Evolutionary conservation across 1,140 invertebrate species (phyloP).

Genomic region (Drosophila parvula): DNA sequence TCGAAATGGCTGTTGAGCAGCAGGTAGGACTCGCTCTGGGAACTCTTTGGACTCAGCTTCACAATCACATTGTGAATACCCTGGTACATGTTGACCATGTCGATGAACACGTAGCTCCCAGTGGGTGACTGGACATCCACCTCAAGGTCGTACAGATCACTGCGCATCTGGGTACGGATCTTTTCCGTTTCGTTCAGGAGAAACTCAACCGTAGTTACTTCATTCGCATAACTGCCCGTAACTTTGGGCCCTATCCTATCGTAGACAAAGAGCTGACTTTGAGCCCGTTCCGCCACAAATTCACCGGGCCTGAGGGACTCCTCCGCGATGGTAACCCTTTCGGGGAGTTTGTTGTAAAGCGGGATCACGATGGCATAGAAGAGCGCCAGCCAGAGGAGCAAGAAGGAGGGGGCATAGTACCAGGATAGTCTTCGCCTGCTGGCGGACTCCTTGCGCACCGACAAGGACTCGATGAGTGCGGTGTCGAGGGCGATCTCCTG

Average conservation of each 20-base stretch:
- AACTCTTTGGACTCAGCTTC: conserved; percentile 86
- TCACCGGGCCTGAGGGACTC: conserved; percentile 39
- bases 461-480: conserved; percentile 19
- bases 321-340: conserved; percentile 47
- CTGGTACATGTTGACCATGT: conserved; percentile 89
- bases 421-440: conserved; percentile 37
- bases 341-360: conserved; percentile 61
- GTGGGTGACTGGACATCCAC: conserved; percentile 85
- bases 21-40: conserved; percentile 85
- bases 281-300: conserved; percentile 71
- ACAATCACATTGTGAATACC: conserved; percentile 91
- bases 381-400: conserved; percentile 65
- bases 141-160: conserved; percentile 66
- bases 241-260: conserved; percentile 89
- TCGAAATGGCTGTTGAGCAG: conserved; percentile 98
- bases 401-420: conserved; percentile 69
- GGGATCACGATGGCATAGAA: conserved; percentile 73
- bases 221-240: conserved; percentile 87
- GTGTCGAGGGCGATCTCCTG: conserved; percentile 24
- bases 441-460: conserved; percentile 1
- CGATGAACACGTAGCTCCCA: conserved; percentile 90
- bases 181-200: conserved; percentile 83
- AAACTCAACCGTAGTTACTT: conserved; percentile 86
- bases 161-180: conserved; percentile 40
- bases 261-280: conserved; percentile 86